Base-by-base conservation (phyloP, 2,888 invertebrate genomes). In the Yponomeuta evonymella region DNA sequence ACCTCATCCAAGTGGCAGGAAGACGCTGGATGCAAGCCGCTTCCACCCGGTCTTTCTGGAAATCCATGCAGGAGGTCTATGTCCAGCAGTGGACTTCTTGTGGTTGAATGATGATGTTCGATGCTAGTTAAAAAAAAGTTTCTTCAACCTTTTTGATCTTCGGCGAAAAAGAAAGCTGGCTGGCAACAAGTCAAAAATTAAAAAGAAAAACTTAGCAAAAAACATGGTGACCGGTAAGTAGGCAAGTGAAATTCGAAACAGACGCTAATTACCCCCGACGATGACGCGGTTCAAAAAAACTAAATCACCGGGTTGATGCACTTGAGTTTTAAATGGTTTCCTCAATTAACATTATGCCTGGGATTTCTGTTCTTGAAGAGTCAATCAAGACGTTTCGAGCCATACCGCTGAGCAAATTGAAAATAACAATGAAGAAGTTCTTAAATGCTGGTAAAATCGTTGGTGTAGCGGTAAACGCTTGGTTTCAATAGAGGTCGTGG, bases 291-390 rank as follows among this genome's bases (percentile, higher is more conserved):
- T 69, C 33, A 33, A 69, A n/a, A 68, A 65, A 69, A 58, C 69
- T 69, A 62, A 58, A 51, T 63, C 30, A 66, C 33, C 30, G 72
- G 66, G 48, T 66, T 67, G 68, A 48, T 51, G 64, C 70, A 70
- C 72, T 70, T 70, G 66, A 43, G 48, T 67, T 69, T 63, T 63
- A 69, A 66, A 66, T 66, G 69, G 64, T 73, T 73, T 43, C 58
- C 69, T 70, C 51, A 68, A 70, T 62, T 58, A 58, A 12, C 0
- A 12, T 58, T 5, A 12, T 12, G 51, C 51, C 51, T 58, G 51
- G 3, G 1, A 58, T 58, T 58, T 58, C 12, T 15, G 51, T 58
- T 58, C 51, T 58, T 58, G 15, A 15, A 15, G 15, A 58, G 12
- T 15, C 15, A 58, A 1, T 58, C 12, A 15, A 58, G 12, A 58